phyloP scores from a whole-genome alignment of 37 sponge, comb jelly and placozoan species.

The Halichondria panicea region DNA sequence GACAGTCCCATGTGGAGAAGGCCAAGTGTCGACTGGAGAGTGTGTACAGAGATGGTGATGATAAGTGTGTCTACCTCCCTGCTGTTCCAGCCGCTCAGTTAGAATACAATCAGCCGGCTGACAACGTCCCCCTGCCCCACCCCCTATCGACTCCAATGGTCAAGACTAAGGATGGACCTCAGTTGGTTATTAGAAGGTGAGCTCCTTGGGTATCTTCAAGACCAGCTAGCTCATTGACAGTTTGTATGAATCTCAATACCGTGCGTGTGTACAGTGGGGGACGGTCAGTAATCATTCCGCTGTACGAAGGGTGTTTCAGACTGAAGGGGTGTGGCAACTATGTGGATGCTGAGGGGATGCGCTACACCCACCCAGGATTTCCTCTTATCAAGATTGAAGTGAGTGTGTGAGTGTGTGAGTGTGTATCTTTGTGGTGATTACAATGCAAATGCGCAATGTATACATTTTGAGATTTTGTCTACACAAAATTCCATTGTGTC shows the following conservation, averaged over 20 bases:
- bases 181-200: constrained; percentile 28
- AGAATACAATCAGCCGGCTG: background rate
- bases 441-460: too few relatives aligned
- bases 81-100: constrained; percentile 29
- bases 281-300: constrained; percentile 41
- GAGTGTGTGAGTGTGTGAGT: too few relatives aligned
- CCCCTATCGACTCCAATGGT: constrained; percentile 20
- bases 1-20: background rate
- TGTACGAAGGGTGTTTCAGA: constrained; percentile 16
- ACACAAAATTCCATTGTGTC: too few relatives aligned
- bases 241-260: background rate
- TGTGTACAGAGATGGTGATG: constrained; percentile 1
- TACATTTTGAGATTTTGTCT: too few relatives aligned
- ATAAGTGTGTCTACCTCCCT: constrained; percentile 1
- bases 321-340: constrained; percentile 72
- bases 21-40: background rate
- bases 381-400: too few relatives aligned
- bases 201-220: background rate
- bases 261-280: constrained; percentile 30
- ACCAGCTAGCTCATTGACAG: background rate
- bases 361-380: constrained; percentile 1
- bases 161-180: constrained; percentile 20
- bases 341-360: constrained; percentile 14
- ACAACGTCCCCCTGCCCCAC: background rate
- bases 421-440: too few relatives aligned